Percentiles rank a stretch among this genome's conserved stretches.
Conservation (phyloP, 2,113 vertebrate genomes). For the Nettapus auritus region DNA sequence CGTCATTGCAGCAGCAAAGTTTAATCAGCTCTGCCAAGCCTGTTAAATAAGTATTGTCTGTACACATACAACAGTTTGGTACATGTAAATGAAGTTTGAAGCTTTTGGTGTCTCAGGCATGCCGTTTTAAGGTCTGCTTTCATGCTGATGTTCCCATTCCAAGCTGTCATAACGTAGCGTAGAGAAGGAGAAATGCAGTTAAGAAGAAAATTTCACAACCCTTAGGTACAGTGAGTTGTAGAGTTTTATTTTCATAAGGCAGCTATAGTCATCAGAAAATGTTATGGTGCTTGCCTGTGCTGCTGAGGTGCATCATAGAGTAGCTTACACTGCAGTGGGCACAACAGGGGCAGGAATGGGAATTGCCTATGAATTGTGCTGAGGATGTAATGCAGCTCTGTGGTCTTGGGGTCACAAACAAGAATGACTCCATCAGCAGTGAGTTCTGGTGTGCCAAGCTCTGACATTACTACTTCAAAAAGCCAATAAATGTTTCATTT, state of each 20-base stretch:
- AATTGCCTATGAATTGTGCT: not conserved
- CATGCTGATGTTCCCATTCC: not conserved
- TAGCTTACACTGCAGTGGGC: not conserved
- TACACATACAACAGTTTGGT: not conserved
- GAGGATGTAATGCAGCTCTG: not conserved
- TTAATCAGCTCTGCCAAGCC: not conserved
- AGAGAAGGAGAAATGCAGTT: not conserved
- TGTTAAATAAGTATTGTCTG: not conserved
- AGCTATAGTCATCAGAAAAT: not conserved
- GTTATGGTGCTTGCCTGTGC: not conserved
- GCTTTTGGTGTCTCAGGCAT: not conserved
- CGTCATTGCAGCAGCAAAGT: not conserved
- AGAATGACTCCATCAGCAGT: not conserved
- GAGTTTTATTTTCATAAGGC: not conserved
- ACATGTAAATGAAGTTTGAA: not conserved
- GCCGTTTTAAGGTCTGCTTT: not conserved
- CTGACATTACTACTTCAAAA: not conserved
- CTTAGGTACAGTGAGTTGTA: not conserved
- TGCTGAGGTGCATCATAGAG: not conserved
- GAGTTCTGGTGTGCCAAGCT: not conserved
- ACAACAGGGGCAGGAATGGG: not conserved
- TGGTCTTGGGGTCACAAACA: accelerated
- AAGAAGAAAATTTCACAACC: not conserved
- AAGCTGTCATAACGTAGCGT: not conserved
- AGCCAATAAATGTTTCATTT: not conserved